Evolutionary conservation across 2,797 vertebrate species (phyloP).

Genomic region (Leuciscus waleckii): DNA sequence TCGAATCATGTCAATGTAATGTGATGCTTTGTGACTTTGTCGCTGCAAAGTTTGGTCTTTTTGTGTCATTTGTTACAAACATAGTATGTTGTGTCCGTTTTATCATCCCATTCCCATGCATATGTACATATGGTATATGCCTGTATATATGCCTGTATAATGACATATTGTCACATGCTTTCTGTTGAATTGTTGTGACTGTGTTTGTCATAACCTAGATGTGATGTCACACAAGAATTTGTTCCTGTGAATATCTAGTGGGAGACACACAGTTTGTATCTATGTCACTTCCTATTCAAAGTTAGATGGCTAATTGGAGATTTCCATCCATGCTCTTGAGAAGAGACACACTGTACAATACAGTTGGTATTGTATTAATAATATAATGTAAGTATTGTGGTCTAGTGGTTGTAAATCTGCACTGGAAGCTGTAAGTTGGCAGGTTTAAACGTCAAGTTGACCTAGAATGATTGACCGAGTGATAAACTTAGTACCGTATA

Average conservation of each 20-base stretch:
- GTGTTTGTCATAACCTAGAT: not conserved
- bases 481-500: not conserved
- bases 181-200: not conserved
- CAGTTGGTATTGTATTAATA: too few relatives aligned
- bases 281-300: not conserved
- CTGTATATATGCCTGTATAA: too few relatives aligned
- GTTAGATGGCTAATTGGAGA: not conserved
- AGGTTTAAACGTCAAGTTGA: not conserved
- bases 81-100: not conserved
- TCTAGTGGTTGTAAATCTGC: not conserved
- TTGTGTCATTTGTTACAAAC: not conserved
- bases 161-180: slow-evolving; percentile 9
- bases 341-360: not conserved
- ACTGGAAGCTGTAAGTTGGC: not conserved
- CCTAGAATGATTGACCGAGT: too few relatives aligned
- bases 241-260: not conserved
- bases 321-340: not conserved
- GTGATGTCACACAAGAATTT: not conserved
- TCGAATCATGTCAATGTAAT: not conserved
- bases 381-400: not conserved
- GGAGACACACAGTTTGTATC: not conserved
- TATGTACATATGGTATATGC: not conserved
- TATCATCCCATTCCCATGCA: not conserved
- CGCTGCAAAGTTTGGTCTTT: not conserved
- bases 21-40: not conserved